Conservation (phyloP, 2,113 vertebrate species). For the Dasypus novemcinctus region DNA sequence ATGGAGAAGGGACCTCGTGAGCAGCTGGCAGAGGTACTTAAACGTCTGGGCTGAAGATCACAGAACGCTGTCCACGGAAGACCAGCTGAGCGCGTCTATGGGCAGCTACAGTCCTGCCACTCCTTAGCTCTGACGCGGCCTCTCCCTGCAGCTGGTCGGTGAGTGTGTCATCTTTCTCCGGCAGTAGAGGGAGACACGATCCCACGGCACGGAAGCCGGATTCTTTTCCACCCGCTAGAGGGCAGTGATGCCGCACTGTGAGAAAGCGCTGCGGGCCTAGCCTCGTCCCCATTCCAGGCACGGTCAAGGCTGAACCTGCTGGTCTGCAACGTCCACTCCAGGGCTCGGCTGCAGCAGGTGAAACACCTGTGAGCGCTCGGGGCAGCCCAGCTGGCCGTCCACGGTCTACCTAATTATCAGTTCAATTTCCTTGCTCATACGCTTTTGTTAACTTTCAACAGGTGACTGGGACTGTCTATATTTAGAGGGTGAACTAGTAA, state of each 20-base stretch:
- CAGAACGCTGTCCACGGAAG: background rate
- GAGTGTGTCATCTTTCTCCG: background rate
- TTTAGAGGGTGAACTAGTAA: constrained; percentile 13
- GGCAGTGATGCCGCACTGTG: background rate
- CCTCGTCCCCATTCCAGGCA: background rate
- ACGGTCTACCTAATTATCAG: background rate
- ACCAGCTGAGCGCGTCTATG: background rate
- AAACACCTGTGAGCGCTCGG: background rate
- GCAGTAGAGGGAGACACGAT: constrained; percentile 51
- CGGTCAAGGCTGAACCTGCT: background rate
- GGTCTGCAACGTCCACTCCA: background rate
- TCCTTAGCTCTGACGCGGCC: rapidly evolving
- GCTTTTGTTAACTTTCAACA: background rate
- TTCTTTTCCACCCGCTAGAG: background rate
- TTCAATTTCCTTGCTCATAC: background rate
- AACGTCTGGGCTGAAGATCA: background rate
- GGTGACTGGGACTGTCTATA: background rate
- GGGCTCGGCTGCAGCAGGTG: background rate
- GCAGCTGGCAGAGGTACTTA: background rate
- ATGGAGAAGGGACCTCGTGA: background rate
- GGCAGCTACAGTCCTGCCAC: background rate
- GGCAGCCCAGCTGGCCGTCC: background rate
- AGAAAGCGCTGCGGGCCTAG: rapidly evolving
- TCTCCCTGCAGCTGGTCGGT: rapidly evolving
- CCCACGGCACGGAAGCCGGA: background rate